Percentiles rank a stretch among this genome's conserved stretches.
Evolutionary conservation across 2,113 vertebrate genomes (phyloP).

Genomic region (Cavia porcellus): DNA sequence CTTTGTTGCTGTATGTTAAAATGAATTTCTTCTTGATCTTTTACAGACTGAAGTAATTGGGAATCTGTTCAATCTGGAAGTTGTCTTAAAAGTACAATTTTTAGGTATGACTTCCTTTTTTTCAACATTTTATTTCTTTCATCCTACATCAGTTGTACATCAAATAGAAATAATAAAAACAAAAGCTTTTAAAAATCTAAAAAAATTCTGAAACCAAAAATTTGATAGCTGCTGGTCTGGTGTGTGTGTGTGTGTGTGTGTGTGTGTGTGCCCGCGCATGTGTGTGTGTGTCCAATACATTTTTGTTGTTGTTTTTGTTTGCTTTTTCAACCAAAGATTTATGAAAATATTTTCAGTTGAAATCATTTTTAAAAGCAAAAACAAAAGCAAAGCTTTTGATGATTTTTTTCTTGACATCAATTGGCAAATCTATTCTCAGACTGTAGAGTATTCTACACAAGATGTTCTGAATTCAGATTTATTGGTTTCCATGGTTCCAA

Average conservation of each 20-base stretch:
- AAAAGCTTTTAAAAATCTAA: not conserved
- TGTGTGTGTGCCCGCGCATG: not conserved
- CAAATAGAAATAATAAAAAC: conserved; percentile 9
- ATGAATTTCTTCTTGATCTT: conserved; percentile 75
- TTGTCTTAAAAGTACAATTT: not conserved
- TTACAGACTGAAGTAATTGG: conserved; percentile 89
- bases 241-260: not conserved
- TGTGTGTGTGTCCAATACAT: too few relatives aligned
- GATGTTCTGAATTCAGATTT: conserved; percentile 87
- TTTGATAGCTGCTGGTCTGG: not conserved
- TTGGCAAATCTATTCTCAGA: conserved; percentile 87
- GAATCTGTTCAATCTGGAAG: conserved; percentile 75
- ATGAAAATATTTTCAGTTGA: conserved; percentile 87
- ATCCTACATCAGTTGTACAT: not conserved
- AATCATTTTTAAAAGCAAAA: conserved; percentile 83
- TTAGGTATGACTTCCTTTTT: not conserved
- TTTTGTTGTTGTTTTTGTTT: too few relatives aligned
- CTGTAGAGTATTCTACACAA: conserved; percentile 88
- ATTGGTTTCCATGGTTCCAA: conserved; percentile 89
- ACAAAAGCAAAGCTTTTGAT: conserved; percentile 74
- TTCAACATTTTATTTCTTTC: not conserved
- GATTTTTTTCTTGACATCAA: conserved; percentile 82
- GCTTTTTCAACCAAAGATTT: conserved; percentile 81
- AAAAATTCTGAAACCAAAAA: not conserved
- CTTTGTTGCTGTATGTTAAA: conserved; percentile 69